Evolutionary conservation across 2,888 invertebrate genomes (phyloP), one percentile per base, ranked within the genome.

Genomic region (Thecophora atra): DNA sequence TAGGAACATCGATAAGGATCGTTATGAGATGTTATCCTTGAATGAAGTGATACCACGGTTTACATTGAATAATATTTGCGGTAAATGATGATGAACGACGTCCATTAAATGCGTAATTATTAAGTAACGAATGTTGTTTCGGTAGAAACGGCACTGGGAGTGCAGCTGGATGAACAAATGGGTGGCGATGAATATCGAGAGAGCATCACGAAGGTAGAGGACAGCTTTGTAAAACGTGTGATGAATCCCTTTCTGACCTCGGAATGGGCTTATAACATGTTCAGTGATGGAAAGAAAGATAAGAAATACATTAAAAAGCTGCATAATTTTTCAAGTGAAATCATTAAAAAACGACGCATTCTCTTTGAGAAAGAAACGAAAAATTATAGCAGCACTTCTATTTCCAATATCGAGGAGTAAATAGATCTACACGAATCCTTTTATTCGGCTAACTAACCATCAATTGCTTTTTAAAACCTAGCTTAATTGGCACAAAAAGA

Each of bases 311-410:
- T 81, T 6, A 71, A 79, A 3, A 79, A 77, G 1, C 75, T 83
- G 1, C 84, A 83, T 65, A 72, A 72, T 2, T 84, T 83, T 56
- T 84, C 83, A 0, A 83, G 83, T 44, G 81, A 79, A 54, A 83
- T 83, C 2, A 83, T 83, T 13, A 79, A 83, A 51, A 83, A 82
- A 26, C 77, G 82, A 6, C 76, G 84, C 0, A 28, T 71, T 3
- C 64, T 79, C 0, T 74, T 84, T 2, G 60, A 78, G 15, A 76
- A 77, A 6, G 11, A 78, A 3, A 17, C 76, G 1, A 24, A 51
- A 5, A 67, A 71, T 26, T 26, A 5, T 5, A 11, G 15, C 24
- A 62, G 24, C 13, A 28, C 4, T 30, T 65, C 47, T 73, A 51
- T 8, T 51, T 13, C 51, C 17, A 17, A 51, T 51, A 5, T n/a